phyloP scores from a whole-genome alignment of 2,113 vertebrate species.

The Reinhardtius hippoglossoides region DNA sequence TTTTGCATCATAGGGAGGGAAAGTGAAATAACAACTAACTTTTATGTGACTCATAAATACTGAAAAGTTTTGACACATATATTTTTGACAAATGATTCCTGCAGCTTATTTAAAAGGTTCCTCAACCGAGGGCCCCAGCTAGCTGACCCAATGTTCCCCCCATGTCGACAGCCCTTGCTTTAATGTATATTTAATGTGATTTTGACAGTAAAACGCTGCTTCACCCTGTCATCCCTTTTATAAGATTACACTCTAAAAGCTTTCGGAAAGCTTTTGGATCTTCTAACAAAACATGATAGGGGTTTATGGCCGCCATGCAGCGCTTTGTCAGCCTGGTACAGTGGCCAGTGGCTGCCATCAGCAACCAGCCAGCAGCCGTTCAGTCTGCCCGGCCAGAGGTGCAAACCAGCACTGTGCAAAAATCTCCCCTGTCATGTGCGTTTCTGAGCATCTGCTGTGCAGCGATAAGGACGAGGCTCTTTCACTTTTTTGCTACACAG shows the following conservation, averaged over 20 bases:
- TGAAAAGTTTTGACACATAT: neutral
- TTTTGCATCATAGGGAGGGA: neutral
- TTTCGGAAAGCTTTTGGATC: conserved; percentile 31
- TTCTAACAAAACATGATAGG: conserved; percentile 53
- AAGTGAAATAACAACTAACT: neutral
- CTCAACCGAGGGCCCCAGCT: neutral
- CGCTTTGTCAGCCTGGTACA: conserved; percentile 59
- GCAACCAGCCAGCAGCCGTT: conserved; percentile 47
- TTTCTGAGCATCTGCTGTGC: conserved; percentile 68
- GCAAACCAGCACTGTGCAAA: conserved; percentile 54
- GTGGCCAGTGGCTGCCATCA: conserved; percentile 61
- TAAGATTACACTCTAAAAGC: conserved; percentile 9
- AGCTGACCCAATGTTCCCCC: neutral
- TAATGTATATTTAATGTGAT: conserved; percentile 13
- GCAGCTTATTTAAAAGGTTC: neutral
- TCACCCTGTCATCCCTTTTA: conserved; percentile 1
- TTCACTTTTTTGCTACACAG: conserved; percentile 49
- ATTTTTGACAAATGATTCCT: neutral
- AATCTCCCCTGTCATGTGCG: conserved; percentile 43
- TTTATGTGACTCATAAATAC: neutral
- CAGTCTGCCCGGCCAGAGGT: conserved; percentile 51
- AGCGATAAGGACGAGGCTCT: conserved; percentile 70
- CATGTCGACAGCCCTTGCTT: neutral
- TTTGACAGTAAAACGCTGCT: conserved; percentile 12
- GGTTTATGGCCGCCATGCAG: conserved; percentile 47